phyloP scores from a whole-genome alignment of 2,113 vertebrate species.

The Osmerus eperlanus region DNA sequence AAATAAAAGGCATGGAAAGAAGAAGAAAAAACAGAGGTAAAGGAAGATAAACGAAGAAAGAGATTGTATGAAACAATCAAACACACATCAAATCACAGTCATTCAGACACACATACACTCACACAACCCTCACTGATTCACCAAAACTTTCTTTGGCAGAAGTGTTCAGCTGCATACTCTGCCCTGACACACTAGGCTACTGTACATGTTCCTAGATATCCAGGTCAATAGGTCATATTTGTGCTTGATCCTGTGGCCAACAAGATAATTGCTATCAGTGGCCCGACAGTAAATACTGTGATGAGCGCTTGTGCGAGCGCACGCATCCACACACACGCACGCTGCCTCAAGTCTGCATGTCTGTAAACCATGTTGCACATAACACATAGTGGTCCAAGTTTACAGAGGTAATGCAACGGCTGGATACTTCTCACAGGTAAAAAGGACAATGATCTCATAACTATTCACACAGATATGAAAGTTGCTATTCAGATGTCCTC shows the following conservation, averaged over 20 bases:
- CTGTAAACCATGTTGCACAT: slow-evolving; percentile 39
- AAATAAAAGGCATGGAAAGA: slow-evolving; percentile 21
- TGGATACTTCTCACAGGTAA: slow-evolving; percentile 33
- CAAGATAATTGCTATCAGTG: slow-evolving; percentile 36
- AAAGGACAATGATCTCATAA: slow-evolving; percentile 24
- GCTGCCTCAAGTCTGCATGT: slow-evolving; percentile 37
- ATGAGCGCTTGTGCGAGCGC: slow-evolving; percentile 28
- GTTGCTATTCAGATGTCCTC: slow-evolving; percentile 18
- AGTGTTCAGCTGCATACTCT: slow-evolving; percentile 13
- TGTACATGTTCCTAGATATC: slow-evolving; percentile 4
- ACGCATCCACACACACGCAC: slow-evolving; percentile 22
- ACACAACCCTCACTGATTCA: slow-evolving; percentile 14
- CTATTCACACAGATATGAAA: slow-evolving; percentile 22
- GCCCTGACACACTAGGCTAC: slow-evolving; percentile 19
- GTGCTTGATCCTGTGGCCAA: slow-evolving; percentile 45
- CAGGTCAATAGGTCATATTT: slow-evolving; percentile 43
- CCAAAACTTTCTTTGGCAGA: slow-evolving; percentile 14
- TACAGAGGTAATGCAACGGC: slow-evolving; percentile 42
- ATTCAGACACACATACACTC: slow-evolving; percentile 33
- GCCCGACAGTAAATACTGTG: slow-evolving; percentile 21
- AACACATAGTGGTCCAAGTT: slow-evolving; percentile 38
- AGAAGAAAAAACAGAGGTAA: slow-evolving; percentile 10
- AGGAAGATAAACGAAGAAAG: slow-evolving; percentile 27
- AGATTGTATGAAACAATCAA: slow-evolving; percentile 27
- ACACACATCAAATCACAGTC: slow-evolving; percentile 6